Evolutionary conservation across 30 jellyfish, hydroid and myxozoan genomes (phyloP), one percentile per base, ranked within the genome.

Genomic region (Nemopilema nomurai): DNA sequence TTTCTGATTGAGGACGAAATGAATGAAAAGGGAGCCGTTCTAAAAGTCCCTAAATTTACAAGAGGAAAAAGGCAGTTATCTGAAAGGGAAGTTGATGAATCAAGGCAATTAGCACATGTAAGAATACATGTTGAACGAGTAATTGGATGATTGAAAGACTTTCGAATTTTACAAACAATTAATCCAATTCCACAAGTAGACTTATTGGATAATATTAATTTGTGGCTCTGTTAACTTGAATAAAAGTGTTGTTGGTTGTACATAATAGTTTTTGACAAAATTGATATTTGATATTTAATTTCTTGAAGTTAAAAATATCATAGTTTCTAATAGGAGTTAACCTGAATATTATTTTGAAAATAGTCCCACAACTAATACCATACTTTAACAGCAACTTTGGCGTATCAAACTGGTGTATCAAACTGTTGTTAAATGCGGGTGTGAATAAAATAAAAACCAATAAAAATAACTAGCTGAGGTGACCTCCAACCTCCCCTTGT

Each of bases 101-200:
- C 79, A 17, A 83, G 89, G 63, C 51, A 77, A 77, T 66, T 90
- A 4, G 87, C 97, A 28, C n/a, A 77, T 67, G 96, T 84, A 21
- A 80, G 97, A 19, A 90, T 90, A 8, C 97, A 90, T 76, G 85
- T 90, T 3, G 97, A 90, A 63, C 67, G 96, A 70, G 96, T 75
- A 67, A n/a, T n/a, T 74, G 91, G 95, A 13, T 69, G 88, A 16
- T 13, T 83, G 52, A 81, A 72, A 81, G 67, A 89, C 62, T 89
- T n/a, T 68, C 50, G 83, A 25, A 71, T 89, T 17, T 50, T 89
- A 79, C 78, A 68, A 27, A 0, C 94, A 41, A 82, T 31, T 16
- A 74, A 53, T n/a, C n/a, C n/a, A n/a, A n/a, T n/a, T n/a, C n/a
- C n/a, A n/a, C n/a, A n/a, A n/a, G n/a, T n/a, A n/a, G n/a, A n/a